Conservation (phyloP, 2,888 invertebrate genomes). For the Protodeltote pygarga region DNA sequence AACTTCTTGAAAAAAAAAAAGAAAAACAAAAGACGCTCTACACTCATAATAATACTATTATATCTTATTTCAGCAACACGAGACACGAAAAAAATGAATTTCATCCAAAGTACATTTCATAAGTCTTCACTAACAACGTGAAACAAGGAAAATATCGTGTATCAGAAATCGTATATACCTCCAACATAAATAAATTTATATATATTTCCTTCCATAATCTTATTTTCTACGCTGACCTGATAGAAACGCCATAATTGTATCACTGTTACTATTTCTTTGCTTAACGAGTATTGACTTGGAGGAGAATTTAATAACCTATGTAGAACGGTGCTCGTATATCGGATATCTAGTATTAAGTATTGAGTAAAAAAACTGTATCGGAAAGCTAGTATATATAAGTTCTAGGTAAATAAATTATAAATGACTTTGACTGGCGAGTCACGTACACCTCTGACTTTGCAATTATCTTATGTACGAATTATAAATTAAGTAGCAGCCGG, state of each 20-base stretch:
- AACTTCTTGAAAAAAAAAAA: slow-evolving; percentile 41
- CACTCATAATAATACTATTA: slow-evolving; percentile 56
- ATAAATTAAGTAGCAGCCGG: no score
- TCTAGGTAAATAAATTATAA: no score
- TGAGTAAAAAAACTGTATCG: no score
- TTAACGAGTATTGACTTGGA: no score
- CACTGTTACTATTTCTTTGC: not conserved
- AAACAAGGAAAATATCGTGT: slow-evolving; percentile 69
- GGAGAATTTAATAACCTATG: no score
- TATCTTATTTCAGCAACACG: slow-evolving; percentile 66
- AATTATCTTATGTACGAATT: no score
- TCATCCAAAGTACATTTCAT: slow-evolving; percentile 67
- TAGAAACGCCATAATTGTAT: slow-evolving; percentile 20
- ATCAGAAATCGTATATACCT: slow-evolving; percentile 54
- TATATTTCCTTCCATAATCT: slow-evolving; percentile 30
- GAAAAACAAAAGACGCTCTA: slow-evolving; percentile 41
- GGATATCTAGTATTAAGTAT: no score
- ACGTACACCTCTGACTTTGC: no score
- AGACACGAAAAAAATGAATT: slow-evolving; percentile 62
- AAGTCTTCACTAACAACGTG: slow-evolving; percentile 72
- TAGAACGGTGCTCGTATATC: no score
- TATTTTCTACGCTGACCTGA: slow-evolving; percentile 31
- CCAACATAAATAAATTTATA: slow-evolving; percentile 2
- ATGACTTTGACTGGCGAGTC: no score
- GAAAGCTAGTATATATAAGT: no score